Conservation (phyloP, 2,797 vertebrate genomes). For the Enteromius paludinosus region DNA sequence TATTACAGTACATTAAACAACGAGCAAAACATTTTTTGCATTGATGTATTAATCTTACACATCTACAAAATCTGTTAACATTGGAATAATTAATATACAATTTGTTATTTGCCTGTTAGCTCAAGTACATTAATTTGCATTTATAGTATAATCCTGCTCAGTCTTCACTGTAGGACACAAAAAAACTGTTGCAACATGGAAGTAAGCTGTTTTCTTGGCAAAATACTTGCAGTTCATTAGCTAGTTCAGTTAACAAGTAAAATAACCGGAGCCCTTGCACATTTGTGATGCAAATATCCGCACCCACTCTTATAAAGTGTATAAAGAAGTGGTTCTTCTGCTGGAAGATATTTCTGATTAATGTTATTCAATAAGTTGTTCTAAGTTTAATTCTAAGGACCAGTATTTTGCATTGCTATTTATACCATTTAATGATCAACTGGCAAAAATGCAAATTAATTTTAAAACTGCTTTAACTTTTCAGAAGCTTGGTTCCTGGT, state of each 20-base stretch:
- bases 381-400: neutral
- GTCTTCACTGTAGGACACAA: no score
- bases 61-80: neutral
- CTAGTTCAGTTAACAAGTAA: neutral
- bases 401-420: neutral
- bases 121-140: neutral
- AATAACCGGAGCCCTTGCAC: neutral
- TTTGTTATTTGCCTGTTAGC: no score
- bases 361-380: neutral
- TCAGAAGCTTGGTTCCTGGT: neutral
- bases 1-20: neutral
- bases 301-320: neutral
- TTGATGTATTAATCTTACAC: neutral
- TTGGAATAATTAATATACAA: no score
- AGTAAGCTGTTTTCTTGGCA: neutral
- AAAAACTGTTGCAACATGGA: neutral
- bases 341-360: neutral
- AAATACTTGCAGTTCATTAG: neutral
- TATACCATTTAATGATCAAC: neutral
- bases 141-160: neutral
- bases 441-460: neutral
- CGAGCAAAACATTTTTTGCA: neutral
- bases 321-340: neutral
- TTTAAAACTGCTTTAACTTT: neutral
- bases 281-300: neutral